phyloP scores from a whole-genome alignment of 2,113 vertebrate genomes.

The Alexandromys fortis region DNA sequence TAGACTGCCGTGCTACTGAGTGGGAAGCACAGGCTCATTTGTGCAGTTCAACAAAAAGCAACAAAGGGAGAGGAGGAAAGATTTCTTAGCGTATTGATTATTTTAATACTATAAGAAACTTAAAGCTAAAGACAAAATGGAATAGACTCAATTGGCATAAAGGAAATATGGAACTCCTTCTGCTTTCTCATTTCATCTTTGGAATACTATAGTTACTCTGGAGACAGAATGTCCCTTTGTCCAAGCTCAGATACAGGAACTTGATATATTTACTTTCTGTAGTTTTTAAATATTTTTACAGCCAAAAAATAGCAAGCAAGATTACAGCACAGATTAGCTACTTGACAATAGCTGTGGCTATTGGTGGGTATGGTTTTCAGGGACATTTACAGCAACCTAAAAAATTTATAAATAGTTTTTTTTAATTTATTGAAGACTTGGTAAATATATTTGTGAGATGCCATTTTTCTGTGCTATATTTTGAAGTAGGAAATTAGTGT shows the following conservation, averaged over 20 bases:
- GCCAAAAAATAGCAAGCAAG: not conserved
- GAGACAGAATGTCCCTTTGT: not conserved
- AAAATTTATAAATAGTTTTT: not conserved
- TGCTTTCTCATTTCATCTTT: not conserved
- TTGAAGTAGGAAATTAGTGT: not conserved
- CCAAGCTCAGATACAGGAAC: not conserved
- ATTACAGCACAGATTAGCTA: not conserved
- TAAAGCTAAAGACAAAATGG: not conserved
- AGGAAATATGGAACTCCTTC: not conserved
- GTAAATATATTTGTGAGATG: not conserved
- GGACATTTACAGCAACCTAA: not conserved
- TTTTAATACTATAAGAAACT: slow-evolving; percentile 10
- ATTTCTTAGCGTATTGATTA: not conserved
- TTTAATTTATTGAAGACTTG: not conserved
- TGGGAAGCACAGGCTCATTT: not conserved
- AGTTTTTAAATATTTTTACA: not conserved
- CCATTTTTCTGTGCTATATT: not conserved
- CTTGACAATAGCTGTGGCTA: not conserved
- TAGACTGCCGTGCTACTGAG: not conserved
- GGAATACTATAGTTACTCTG: not conserved
- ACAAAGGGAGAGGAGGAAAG: not conserved
- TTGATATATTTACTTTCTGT: not conserved
- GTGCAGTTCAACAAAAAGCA: no score
- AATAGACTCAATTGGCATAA: not conserved
- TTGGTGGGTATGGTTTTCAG: not conserved